Conservation (phyloP, 2,113 vertebrate genomes). For the Aspidoscelis tigris region DNA sequence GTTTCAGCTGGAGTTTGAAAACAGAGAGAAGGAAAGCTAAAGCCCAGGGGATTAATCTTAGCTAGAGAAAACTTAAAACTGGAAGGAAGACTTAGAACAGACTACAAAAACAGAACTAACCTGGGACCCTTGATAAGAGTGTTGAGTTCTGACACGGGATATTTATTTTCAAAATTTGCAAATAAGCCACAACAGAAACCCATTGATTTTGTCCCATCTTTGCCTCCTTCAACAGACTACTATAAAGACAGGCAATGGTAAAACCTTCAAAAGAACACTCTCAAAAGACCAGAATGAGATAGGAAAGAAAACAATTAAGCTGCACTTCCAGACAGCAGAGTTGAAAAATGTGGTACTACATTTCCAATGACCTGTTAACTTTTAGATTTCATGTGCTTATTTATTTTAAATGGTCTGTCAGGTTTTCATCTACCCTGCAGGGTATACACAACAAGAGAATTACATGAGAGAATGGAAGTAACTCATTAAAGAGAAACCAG, state of each 20-base stretch:
- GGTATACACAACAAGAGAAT: too few species aligned
- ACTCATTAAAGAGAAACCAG: too few species aligned
- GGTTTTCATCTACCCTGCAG: too few species aligned
- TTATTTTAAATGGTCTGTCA: neutral
- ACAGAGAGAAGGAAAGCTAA: neutral
- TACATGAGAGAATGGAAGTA: too few species aligned
- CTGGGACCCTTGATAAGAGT: neutral
- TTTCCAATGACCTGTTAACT: neutral
- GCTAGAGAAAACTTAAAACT: neutral
- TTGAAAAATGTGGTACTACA: constrained; percentile 9
- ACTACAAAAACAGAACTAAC: neutral
- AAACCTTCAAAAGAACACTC: neutral
- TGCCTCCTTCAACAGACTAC: neutral
- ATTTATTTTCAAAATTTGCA: neutral
- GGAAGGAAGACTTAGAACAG: neutral
- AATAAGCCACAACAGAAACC: neutral
- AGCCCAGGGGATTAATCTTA: neutral
- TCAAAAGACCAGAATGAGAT: neutral
- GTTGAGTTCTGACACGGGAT: neutral
- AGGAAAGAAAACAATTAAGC: neutral
- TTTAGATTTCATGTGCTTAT: neutral
- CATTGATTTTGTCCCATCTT: neutral
- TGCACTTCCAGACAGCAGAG: neutral
- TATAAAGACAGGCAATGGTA: neutral
- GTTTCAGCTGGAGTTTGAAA: neutral